Conservation (phyloP, 1,140 invertebrate species). For the Pectinophora gossypiella region DNA sequence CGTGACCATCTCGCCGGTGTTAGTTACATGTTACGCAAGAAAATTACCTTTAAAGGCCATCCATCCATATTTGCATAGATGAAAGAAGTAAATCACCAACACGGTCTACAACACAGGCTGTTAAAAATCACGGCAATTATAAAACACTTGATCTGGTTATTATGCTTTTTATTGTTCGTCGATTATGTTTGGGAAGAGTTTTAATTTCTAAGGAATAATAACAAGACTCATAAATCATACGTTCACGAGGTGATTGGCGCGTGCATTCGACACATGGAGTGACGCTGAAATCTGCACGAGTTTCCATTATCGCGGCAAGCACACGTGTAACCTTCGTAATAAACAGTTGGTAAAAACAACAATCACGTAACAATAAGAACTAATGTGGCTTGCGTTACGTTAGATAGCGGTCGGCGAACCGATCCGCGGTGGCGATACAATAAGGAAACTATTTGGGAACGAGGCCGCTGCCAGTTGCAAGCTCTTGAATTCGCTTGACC, state of each 20-base stretch:
- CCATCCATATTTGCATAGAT: not conserved
- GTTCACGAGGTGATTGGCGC: not conserved
- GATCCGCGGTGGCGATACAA: not conserved
- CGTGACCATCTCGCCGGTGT: constrained; percentile 1
- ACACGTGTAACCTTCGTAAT: constrained; percentile 49
- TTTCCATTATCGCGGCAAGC: constrained; percentile 29
- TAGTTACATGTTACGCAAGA: not conserved
- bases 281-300: constrained; percentile 36
- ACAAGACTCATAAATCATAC: too few species aligned
- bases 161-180: too few species aligned
- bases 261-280: constrained; percentile 13
- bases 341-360: constrained; percentile 15
- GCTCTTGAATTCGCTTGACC: not conserved
- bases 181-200: too few species aligned
- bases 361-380: constrained; percentile 19
- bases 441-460: constrained; percentile 1
- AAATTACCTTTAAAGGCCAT: not conserved
- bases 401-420: too few species aligned
- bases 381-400: not conserved
- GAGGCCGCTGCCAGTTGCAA: not conserved
- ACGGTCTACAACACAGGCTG: too few species aligned
- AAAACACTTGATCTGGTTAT: too few species aligned
- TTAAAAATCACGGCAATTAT: too few species aligned
- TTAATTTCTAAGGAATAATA: too few species aligned
- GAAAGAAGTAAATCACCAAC: not conserved